Base-by-base conservation (phyloP, 2,113 vertebrate species). In the Gorsachius goisagi region DNA sequence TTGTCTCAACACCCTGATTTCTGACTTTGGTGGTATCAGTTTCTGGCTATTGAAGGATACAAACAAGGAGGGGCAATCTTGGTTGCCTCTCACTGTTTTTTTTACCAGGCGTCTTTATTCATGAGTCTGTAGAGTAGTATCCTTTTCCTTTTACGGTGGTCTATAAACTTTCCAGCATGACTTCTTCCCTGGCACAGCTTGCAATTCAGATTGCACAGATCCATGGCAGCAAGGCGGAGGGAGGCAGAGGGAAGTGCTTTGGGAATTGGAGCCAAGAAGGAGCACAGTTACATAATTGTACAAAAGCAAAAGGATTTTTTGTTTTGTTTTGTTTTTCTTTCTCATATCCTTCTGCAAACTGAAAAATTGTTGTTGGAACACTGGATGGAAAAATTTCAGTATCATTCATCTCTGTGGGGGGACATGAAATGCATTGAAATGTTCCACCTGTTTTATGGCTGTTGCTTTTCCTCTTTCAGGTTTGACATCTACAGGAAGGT, bases 401-500 rank as follows among this genome's bases (percentile, higher is more conserved):
- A 8, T 90, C 62, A 17, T 90, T 96, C 79, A 77, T 85, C 78
- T 49, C 75, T 90, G 73, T 44, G 81, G 82, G 67, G 92, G 67
- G 92, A 71, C 27, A 18, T 83, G 72, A 85, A 79, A 83, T 78
- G 30, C 63, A 63, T 82, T 96, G 80, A 96, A 95, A 89, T 88
- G 68, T 59, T 76, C 90, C 50, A 93, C 82, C 91, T 89, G 27
- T 90, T 97, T 98, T 84, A 98, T 93, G 69, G 92, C 85, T 92
- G 53, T 69, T 88, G 62, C 50, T 84, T 96, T 90, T 96, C 83
- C 91, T 96, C 77, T 97, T 93, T 58, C 98, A 99, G 99, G 98
- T 99, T 99, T 97, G 99, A 99, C 98, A 99, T 99, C 98, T 99
- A 99, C 98, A 99, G 99, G 98, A 99, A 99, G 98, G 99, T 99